These are phyloP conservation scores for Rhagophthalmus giganteus DNA, from an alignment of 2,888 invertebrate genomes.

Conservation along the genomic window DNA sequence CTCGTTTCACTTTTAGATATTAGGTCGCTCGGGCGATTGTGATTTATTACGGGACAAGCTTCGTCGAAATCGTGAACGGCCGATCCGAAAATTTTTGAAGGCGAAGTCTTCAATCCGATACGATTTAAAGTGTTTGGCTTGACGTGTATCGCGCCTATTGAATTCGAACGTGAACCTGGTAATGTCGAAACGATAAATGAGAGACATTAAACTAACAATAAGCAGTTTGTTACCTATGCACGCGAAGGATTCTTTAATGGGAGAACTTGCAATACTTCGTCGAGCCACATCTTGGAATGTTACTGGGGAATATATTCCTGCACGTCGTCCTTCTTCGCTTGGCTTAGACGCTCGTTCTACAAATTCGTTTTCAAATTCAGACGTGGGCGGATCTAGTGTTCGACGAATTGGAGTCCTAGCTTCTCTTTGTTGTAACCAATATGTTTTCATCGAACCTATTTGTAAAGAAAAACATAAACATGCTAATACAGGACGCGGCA, in stretches of 20 bases:
- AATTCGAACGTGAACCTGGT: conserved; percentile 73
- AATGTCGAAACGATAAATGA: no score
- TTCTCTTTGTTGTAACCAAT: conserved; percentile 79
- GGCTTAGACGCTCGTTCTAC: conserved; percentile 37
- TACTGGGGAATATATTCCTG: conserved; percentile 75
- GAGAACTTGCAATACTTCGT: conserved; percentile 77
- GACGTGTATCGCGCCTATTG: conserved; percentile 58
- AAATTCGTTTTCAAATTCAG: conserved; percentile 26
- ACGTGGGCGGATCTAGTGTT: conserved; percentile 38
- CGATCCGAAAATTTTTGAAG: conserved; percentile 63
- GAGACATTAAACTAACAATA: no score
- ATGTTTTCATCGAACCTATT: conserved; percentile 82
- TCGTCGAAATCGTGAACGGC: conserved; percentile 59
- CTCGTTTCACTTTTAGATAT: no score
- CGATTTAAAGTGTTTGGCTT: no score
- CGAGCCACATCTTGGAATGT: conserved; percentile 82
- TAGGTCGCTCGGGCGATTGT: no score
- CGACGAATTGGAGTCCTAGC: conserved; percentile 60
- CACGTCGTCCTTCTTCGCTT: conserved; percentile 59
- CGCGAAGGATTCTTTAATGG: conserved; percentile 59
- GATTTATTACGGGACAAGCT: no score
- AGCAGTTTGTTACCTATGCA: no score
- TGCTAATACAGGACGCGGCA: no score
- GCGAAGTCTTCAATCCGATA: conserved; percentile 2
- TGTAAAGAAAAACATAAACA: not conserved